Evolutionary conservation across 2,888 invertebrate genomes (phyloP), one percentile per base, ranked within the genome.

Genomic region (Beris chalybata): DNA sequence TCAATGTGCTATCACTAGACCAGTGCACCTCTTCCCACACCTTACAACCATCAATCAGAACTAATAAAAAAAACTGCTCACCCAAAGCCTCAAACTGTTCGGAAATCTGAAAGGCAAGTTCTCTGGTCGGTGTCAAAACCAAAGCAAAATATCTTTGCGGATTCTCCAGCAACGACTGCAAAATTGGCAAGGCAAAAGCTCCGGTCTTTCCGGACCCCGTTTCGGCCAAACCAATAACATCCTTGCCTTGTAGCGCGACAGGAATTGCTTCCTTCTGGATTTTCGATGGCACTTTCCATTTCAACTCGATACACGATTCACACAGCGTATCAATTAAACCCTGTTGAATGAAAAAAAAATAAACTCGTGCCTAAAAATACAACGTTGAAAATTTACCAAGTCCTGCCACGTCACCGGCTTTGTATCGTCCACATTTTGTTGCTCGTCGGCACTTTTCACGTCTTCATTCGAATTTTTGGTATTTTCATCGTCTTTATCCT

Each of bases 21-120:
- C 22, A 22, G 22, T 22, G 22, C 22, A 22, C 22, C 22, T 22
- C 22, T 22, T 22, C 22, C 1, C 22, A 22, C 3, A 22, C 22
- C 22, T 22, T 22, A 22, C 22, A 22, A 3, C 22, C 22, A 2
- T 2, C 22, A 22, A 22, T 1, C 22, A 1, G 22, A 22, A 3
- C 1, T 22, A 22, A 22, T 1, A 22, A 22, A 22, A 22, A 22
- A 22, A 22, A 22, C 22, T 22, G 73, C 81, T 83, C 82, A 91
- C 92, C 98, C 69, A 99, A 83, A 4, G 98, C 98, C 79, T 97
- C 95, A 83, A 99, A 95, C 77, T 99, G 99, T 81, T 99, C 98
- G 0, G 94, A 92, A 76, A 99, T 99, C 81, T 99, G 99, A 79
- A 96, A 96, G 4, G 99, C 99, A 74, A 99, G 83, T 81, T 99